Percentiles rank a stretch among this genome's conserved stretches.
Conservation (phyloP, 2,888 invertebrate genomes). For the Pilophorus perplexus region DNA sequence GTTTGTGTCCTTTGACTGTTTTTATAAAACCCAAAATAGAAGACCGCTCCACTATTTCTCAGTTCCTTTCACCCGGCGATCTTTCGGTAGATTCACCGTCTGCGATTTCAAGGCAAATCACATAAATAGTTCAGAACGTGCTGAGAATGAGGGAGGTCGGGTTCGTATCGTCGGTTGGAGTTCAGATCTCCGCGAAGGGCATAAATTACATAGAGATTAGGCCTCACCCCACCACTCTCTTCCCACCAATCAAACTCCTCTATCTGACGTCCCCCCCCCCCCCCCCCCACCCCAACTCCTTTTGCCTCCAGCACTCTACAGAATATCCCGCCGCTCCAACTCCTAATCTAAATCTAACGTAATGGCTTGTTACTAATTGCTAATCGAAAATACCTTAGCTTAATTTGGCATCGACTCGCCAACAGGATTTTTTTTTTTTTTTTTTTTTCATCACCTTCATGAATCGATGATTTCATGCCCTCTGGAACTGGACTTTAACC, state of each 20-base stretch:
- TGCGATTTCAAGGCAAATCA: conserved; percentile 26
- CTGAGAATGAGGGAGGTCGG: conserved; percentile 7
- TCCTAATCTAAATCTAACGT: conserved; percentile 33
- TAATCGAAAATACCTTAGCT: conserved; percentile 33
- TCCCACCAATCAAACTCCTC: no score
- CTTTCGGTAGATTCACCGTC: no score
- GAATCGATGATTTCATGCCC: no score
- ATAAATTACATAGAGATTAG: conserved; percentile 34
- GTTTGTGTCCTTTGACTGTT: no score
- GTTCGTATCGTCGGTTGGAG: not conserved
- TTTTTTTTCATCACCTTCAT: no score
- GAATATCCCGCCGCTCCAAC: conserved; percentile 6
- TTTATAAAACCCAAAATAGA: no score
- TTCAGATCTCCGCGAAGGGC: conserved; percentile 2
- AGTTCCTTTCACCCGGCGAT: no score
- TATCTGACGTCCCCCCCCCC: no score
- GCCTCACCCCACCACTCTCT: not conserved
- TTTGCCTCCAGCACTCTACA: not conserved
- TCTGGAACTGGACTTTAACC: no score
- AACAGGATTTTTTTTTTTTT: no score
- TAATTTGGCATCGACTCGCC: conserved; percentile 30
- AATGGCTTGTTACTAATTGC: conserved; percentile 40
- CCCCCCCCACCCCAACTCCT: no score
- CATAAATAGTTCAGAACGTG: conserved; percentile 28
- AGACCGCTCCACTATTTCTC: no score